These are phyloP conservation scores for Sebastes melanostomus DNA, from an alignment of 2,797 vertebrate species.

Conservation along the genomic window DNA sequence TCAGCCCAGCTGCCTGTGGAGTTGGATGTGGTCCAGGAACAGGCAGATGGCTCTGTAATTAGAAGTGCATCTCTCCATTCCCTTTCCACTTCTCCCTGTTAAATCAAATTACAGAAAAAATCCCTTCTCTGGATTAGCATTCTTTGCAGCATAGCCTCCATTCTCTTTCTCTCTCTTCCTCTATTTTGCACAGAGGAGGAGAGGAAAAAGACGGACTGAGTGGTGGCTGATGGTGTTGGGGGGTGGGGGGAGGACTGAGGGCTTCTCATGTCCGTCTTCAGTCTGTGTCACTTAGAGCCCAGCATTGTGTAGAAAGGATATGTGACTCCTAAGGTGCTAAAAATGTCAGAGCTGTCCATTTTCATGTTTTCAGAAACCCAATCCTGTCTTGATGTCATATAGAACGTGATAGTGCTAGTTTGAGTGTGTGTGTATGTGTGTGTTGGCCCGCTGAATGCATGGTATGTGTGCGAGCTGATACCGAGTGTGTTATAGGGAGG, in stretches of 20 bases:
- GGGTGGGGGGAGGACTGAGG: slow-evolving; percentile 31
- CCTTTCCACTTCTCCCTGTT: slow-evolving; percentile 88
- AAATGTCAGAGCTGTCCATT: slow-evolving; percentile 19
- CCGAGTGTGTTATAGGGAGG: slow-evolving; percentile 69
- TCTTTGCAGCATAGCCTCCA: slow-evolving; percentile 82
- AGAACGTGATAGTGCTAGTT: slow-evolving; percentile 34
- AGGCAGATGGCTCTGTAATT: slow-evolving; percentile 92
- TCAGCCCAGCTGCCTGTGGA: slow-evolving; percentile 88
- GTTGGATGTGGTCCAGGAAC: slow-evolving; percentile 89
- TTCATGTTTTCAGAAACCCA: slow-evolving; percentile 15
- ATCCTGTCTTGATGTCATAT: slow-evolving; percentile 20
- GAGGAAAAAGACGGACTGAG: slow-evolving; percentile 56
- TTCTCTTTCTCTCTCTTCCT: slow-evolving; percentile 73
- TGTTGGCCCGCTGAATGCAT: slow-evolving; percentile 70
- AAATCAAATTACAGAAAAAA: slow-evolving; percentile 94
- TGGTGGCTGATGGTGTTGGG: slow-evolving; percentile 49
- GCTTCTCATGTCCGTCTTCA: slow-evolving; percentile 50
- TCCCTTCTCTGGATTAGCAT: slow-evolving; percentile 88
- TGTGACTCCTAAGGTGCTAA: slow-evolving; percentile 4
- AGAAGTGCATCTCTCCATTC: slow-evolving; percentile 89
- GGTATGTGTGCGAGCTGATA: slow-evolving; percentile 73
- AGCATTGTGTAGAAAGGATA: slow-evolving; percentile 24
- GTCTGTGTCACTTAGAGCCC: slow-evolving; percentile 20
- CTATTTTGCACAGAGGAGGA: slow-evolving; percentile 60
- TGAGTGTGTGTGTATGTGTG: slow-evolving; percentile 40